phyloP scores from a whole-genome alignment of 2,113 vertebrate genomes.

The Nettapus auritus region DNA sequence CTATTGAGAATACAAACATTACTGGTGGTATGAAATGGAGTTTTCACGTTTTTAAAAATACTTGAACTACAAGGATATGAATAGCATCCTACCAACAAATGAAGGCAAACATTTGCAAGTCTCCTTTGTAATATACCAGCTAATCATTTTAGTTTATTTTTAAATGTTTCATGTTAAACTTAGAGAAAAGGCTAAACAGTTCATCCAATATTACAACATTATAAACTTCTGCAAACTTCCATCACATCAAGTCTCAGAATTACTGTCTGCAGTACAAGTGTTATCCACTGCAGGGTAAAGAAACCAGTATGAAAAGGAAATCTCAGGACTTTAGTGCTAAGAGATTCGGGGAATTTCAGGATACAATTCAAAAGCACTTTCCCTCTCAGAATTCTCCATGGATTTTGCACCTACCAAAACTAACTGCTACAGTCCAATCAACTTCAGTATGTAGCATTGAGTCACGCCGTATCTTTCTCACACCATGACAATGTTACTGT shows the following conservation, averaged over 20 bases:
- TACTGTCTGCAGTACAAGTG: background rate
- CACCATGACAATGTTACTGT: background rate
- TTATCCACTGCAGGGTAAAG: background rate
- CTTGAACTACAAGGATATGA: background rate
- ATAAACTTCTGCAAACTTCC: background rate
- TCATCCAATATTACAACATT: background rate
- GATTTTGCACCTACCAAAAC: background rate
- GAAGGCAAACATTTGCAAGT: background rate
- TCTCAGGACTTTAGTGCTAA: background rate
- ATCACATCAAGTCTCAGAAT: background rate
- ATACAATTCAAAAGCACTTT: background rate
- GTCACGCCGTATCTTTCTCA: background rate
- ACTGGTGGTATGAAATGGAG: background rate
- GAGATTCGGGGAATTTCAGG: background rate
- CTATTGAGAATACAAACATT: slow-evolving; percentile 48
- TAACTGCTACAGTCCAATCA: background rate
- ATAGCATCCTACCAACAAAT: background rate
- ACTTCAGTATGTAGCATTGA: background rate
- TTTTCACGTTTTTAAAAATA: slow-evolving; percentile 38
- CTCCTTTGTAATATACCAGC: background rate
- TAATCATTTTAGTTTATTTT: background rate
- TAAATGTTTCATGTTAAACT: background rate
- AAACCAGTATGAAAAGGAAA: background rate
- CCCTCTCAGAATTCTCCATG: background rate
- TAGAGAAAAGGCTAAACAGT: background rate